Base-by-base conservation (phyloP, 2,113 vertebrate genomes). In the Hippocampus abdominalis region DNA sequence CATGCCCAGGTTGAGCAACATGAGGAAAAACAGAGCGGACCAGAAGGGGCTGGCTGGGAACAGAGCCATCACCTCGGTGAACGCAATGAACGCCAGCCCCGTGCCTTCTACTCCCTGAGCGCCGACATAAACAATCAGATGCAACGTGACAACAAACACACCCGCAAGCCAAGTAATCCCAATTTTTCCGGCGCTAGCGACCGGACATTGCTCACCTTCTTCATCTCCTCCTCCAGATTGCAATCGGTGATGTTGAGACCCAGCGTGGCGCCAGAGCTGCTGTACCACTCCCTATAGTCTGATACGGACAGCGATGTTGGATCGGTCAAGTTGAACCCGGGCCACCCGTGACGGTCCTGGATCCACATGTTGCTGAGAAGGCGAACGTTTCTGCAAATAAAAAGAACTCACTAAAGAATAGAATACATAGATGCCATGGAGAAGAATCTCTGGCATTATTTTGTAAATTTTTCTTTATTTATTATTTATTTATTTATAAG, bases 21-120 rank as follows among this genome's bases (percentile, higher is more conserved):
- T 99, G 76, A 99, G 86, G 92, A 99, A 99, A 87, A 99, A 99
- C 90, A 99, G 93, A n/a, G 94, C 90, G 0, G 97, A 98, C 97
- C 97, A 99, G 83, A 99, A 97, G 0, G 97, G 97, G 2, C 96
- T 98, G 59, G 92, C 96, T 0, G 96, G 97, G 84, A 99, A 99
- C 68, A 95, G 94, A 0, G 96, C 95, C 95, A 99, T 98, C 79
- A 97, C 97, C 85, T 99, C 97, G 0, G 97, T 99, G 92, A 99
- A 99, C 9, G 96, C 95, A 2, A 99, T 99, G 88, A 99, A 99
- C 20, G 97, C 97, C 85, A 99, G 89, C 62, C 97, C 97, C 0
- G 97, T 99, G 32, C 97, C 97, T 80, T 98, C 97, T 56, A 98
- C 94, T 0, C 97, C 97, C 97, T 99, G 88, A 8, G n/a, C 6